phyloP scores from a whole-genome alignment of 2,113 vertebrate species.

The Dasyprocta punctata region DNA sequence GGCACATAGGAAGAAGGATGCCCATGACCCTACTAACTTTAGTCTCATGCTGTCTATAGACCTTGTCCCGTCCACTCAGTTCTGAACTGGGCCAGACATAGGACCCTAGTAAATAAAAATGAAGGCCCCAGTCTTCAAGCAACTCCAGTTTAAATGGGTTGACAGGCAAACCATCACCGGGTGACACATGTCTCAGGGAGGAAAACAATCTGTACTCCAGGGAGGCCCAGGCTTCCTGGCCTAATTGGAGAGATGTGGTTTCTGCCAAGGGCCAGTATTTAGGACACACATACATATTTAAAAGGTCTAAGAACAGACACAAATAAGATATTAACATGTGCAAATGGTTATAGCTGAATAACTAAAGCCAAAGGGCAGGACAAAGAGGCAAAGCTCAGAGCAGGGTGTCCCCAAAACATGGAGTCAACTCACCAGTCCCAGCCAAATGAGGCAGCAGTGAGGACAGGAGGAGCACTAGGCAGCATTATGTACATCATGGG shows the following conservation, averaged over 20 bases:
- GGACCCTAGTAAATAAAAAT: background rate
- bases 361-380: slow-evolving; percentile 18
- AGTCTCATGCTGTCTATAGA: background rate
- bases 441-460: background rate
- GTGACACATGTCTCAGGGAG: slow-evolving; percentile 43
- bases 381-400: background rate
- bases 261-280: slow-evolving; percentile 66
- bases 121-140: background rate
- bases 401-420: background rate
- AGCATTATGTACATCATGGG: background rate
- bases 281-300: slow-evolving; percentile 69
- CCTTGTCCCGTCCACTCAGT: background rate
- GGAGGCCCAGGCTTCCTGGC: slow-evolving; percentile 54
- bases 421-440: background rate
- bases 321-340: slow-evolving; percentile 73
- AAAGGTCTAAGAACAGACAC: slow-evolving; percentile 63
- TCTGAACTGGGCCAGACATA: background rate
- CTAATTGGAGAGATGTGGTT: slow-evolving; percentile 63
- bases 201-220: slow-evolving; percentile 9
- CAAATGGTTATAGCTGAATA: slow-evolving; percentile 48
- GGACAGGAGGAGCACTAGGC: background rate
- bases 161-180: background rate
- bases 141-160: background rate
- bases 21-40: background rate
- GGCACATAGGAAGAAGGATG: background rate